Evolutionary conservation across 2,797 vertebrate genomes (phyloP), one percentile per base, ranked within the genome.

Genomic region (Lepus oiostolus): DNA sequence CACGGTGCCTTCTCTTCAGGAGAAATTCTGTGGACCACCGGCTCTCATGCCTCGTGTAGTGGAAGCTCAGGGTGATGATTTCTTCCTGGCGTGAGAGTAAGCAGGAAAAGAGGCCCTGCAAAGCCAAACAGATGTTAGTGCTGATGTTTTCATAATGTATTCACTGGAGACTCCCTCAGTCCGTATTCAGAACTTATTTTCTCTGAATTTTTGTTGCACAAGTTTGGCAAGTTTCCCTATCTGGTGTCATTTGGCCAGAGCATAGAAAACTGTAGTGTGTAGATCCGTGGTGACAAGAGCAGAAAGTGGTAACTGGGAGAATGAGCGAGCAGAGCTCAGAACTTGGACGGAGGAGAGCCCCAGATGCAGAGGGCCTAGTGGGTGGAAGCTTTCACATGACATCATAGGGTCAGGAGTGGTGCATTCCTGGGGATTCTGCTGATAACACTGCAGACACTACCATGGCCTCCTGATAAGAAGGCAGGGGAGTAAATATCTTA

Each of bases 121-220:
- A 91, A 79, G 58, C 75, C 52, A 70, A 79, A 83, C 74, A 52
- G 4, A 28, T 70, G 19, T 85, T 28, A 17, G 47, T 71, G 28
- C 35, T 80, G 13, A 35, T 13, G 2, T 5, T 47, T 50, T 32
- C 26, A 8, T 91, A 81, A 42, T 42, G 42, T 68, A 71, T 16
- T 92, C 58, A n/a, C 22, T 38, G 9, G 68, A 74, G 21, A 90
- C 26, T 74, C 50, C 19, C 71, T 35, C 30, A 52, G 16, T 84
- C 28, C 42, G 63, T 24, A 28, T 77, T 93, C 83, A 80, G 67
- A 84, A 88, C n/a, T 89, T 82, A 14, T 30, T 85, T 88, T 80
- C 11, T 74, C 7, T 72, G 28, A 16, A 58, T 58, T 13, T 58
- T n/a, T 60, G 72, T 54, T 72, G 19, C 32, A 65, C 22, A 84